Base-by-base conservation (phyloP, 2,113 vertebrate genomes). In the Diglossa brunneiventris region DNA sequence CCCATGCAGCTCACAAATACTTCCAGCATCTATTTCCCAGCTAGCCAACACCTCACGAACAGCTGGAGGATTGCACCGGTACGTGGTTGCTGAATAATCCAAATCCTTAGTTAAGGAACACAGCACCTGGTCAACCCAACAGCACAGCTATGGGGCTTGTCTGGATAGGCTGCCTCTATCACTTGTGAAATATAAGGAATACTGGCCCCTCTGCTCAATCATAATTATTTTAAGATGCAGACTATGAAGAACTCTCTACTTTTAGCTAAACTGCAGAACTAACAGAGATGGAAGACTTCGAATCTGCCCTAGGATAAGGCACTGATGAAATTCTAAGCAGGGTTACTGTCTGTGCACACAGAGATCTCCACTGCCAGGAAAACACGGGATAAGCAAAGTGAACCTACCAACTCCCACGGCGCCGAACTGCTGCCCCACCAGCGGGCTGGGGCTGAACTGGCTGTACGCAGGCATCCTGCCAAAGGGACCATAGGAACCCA, bases 391-490 rank as follows among this genome's bases (percentile, higher is more conserved):
- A 55, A 39, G 19, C 53, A 83, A 64, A 80, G 42, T 21, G 41
- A 90, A 96, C 98, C 82, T 98, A 99, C 99, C 99, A 94, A 98
- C 98, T 92, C 98, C 98, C 70, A 98, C 98, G 72, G 98, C 96
- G 21, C 98, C 98, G 59, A 99, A 99, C 86, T 98, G 99, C 96
- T 99, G 99, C 16, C 98, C 92, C 69, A 98, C 98, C 85, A 99
- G 97, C 1, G 99, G 94, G 83, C 98, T 97, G 14, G 98, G 97
- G 66, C 98, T 98, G 94, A 99, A 99, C 96, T 99, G 99, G 78
- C 98, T 99, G 98, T 99, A 99, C 0, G 99, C 96, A 8, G 99
- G 98, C 96, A 98, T 98, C 93, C 99, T 98, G 96, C 98, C 98
- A 95, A 99, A 99, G 22, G 99, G 98, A 68, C 98, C 98, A 68